Conservation (phyloP, 2,113 vertebrate genomes). For the Catharus minimus region DNA sequence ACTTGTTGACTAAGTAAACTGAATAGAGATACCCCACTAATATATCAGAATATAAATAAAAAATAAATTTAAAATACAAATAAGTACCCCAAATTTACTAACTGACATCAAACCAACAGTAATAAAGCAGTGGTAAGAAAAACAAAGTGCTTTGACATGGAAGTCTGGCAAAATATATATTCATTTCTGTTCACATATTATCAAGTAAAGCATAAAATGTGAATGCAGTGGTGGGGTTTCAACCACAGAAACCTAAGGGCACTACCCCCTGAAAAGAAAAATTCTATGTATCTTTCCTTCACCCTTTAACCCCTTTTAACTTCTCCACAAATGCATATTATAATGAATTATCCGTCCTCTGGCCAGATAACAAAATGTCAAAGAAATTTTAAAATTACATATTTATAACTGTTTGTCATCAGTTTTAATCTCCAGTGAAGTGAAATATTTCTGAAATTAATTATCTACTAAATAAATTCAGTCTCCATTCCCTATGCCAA, state of each 20-base stretch:
- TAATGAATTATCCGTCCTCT: neutral
- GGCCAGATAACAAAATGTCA: neutral
- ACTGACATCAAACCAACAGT: neutral
- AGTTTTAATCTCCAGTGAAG: neutral
- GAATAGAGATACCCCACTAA: neutral
- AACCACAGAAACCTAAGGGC: neutral
- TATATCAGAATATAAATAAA: neutral
- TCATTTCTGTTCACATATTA: neutral
- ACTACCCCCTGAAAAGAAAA: neutral
- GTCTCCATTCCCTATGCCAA: neutral
- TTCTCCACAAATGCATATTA: neutral
- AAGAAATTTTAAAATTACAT: neutral
- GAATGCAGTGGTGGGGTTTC: neutral
- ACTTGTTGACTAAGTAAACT: neutral
- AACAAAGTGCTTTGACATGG: neutral
- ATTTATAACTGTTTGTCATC: neutral
- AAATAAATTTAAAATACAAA: neutral
- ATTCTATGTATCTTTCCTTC: neutral
- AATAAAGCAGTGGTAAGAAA: neutral
- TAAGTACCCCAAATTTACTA: neutral
- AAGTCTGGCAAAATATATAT: neutral
- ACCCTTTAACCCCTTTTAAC: neutral
- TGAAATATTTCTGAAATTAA: neutral
- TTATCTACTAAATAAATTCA: accelerated
- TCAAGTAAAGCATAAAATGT: neutral